Base-by-base conservation (phyloP, 2,113 vertebrate species). In the Neofelis nebulosa region DNA sequence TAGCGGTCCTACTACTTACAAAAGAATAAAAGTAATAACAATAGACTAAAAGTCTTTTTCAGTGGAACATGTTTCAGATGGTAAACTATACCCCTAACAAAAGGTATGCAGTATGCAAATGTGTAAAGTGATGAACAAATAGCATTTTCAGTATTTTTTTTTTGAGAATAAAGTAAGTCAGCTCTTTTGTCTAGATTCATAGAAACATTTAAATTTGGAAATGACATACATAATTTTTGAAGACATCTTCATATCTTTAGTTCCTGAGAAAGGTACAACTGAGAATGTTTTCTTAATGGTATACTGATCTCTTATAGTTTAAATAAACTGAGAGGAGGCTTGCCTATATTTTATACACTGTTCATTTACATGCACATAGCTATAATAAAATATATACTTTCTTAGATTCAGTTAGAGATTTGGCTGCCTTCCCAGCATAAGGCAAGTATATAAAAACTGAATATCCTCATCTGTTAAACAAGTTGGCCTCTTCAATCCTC, bases 341-440 rank as follows among this genome's bases (percentile, higher is more conserved):
- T 88, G 71, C 79, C 76, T 97, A n/a, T 89, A 88, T 95, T 97
- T 97, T 93, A 95, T 86, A 86, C 5, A 48, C 57, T 97, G n/a
- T 96, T 96, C 93, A 97, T 98, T 97, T 97, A 86, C 61, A 97
- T 98, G 95, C 31, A 97, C 88, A 97, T 86, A 97, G 78, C 71
- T 93, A 21, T 93, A 89, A 96, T 97, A 97, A 98, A 98, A 97
- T 97, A 94, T 27, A 96, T 38, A 95, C 81, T 93, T 91, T 89
- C 65, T 89, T 81, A 93, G 81, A 89, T 83, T 97, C 71, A 89
- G 74, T 96, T 94, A 80, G 81, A 91, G 98, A 89, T 96, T 95
- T 98, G 97, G 95, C 96, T 97, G 95, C 50, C 73, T 98, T 98
- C 94, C 95, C 96, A 97, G 94, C 50, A 97, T 96, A 97, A 96